Evolutionary conservation across 2,797 vertebrate genomes (phyloP).

Genomic region (Acanthopagrus latus): DNA sequence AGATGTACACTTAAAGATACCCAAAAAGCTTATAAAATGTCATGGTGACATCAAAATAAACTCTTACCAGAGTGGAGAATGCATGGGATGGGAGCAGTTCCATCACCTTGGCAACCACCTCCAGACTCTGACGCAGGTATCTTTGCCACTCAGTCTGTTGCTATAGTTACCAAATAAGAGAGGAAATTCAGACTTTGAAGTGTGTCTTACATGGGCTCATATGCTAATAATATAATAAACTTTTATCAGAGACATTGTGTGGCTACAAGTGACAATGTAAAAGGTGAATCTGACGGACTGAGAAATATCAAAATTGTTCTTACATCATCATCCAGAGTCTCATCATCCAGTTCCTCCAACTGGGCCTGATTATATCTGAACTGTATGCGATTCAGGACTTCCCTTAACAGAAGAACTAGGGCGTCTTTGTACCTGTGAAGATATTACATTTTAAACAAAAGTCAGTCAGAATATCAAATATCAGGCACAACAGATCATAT

Average conservation of each 20-base stretch:
- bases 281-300: not conserved
- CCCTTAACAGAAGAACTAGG: slow-evolving; percentile 92
- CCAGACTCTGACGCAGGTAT: slow-evolving; percentile 98
- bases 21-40: not conserved
- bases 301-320: slow-evolving; percentile 63
- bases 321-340: slow-evolving; percentile 97
- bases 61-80: slow-evolving; percentile 93
- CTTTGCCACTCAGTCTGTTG: slow-evolving; percentile 99
- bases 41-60: not conserved
- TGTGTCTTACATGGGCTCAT: not conserved
- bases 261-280: not conserved
- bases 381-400: slow-evolving; percentile 97
- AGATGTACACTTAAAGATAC: not conserved
- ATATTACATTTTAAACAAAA: slow-evolving; percentile 7
- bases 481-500: not conserved
- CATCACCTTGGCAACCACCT: slow-evolving; percentile 99
- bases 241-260: not conserved
- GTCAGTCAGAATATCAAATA: not conserved
- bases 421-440: slow-evolving; percentile 94
- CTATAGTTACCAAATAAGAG: slow-evolving; percentile 80
- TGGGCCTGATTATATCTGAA: slow-evolving; percentile 98
- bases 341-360: slow-evolving; percentile 97
- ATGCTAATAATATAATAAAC: not conserved
- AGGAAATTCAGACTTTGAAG: slow-evolving; percentile 33
- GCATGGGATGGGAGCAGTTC: slow-evolving; percentile 98